Base-by-base conservation (phyloP, 2,113 vertebrate genomes). In the Australoheros scitulus region DNA sequence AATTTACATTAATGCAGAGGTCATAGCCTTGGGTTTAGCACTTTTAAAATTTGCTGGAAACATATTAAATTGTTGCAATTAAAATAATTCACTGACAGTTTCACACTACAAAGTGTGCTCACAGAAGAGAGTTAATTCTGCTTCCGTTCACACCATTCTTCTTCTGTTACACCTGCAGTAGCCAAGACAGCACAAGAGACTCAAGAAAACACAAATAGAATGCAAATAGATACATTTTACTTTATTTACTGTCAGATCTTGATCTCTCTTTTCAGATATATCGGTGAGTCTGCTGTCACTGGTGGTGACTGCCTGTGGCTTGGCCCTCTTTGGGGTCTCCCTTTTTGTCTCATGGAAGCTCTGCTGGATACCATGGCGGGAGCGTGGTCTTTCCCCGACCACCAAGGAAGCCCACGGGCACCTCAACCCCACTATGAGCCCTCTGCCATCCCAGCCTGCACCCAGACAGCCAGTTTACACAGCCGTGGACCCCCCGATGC, bases 341-440 rank as follows among this genome's bases (percentile, higher is more conserved):
- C 96, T 99, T 55, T 99, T 99, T 55, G 98, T 99, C 26, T 99
- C 98, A 83, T 99, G 98, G 98, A 99, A 99, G 90, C 97, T 99
- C 87, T 99, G 98, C 91, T 99, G 98, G 98, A 97, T 99, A 93
- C 98, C 98, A 55, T 99, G 98, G 98, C 96, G 98, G 89, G 98
- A 99, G 91, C 96, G 96, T 70, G 96, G 96, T 24, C 89, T 97
- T 63, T 96, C 96, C 0, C 97, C 97, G 75, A 96, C 96, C 56
- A 95, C 63, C 95, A 98, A 98, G 94, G 97, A 97, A 87, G 68
- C 85, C 57, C 92, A 94, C 2, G 95, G 96, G 92, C 98, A 97
- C 89, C 95, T 96, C 78, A 97, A 97, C 61, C 92, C 93, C 1
- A 87, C 87, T 59, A 87, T 94, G 91, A 92, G 89, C 82, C 92